Conservation (phyloP, 35 echinoderm and acorn worm genomes). For the Anneissia japonica region DNA sequence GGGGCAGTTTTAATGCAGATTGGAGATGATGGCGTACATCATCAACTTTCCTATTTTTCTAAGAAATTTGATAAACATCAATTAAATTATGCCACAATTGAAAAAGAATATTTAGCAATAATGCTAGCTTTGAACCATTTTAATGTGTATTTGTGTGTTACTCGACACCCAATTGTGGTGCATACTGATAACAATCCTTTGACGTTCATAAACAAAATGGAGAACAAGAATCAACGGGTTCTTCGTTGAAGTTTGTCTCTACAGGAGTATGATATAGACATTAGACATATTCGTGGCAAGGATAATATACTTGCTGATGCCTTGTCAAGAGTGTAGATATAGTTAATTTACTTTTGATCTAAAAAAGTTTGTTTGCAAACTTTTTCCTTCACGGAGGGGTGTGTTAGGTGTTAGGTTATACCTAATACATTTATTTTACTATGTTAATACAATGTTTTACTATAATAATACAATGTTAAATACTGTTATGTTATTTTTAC, state of each 20-base stretch:
- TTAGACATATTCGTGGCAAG: not conserved
- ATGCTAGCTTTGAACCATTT: not conserved
- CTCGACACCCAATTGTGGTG: not conserved
- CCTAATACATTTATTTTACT: too few species aligned
- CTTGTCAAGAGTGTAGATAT: not conserved
- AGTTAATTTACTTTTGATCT: too few species aligned
- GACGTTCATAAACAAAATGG: not conserved
- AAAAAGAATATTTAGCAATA: constrained; percentile 34
- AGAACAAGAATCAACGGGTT: constrained; percentile 12
- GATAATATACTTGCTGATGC: constrained; percentile 28
- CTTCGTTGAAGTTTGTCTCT: not conserved
- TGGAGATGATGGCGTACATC: constrained; percentile 13
- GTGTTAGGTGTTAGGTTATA: too few species aligned
- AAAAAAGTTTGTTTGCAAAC: too few species aligned
- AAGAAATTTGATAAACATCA: constrained; percentile 34
- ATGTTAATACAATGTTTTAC: too few species aligned
- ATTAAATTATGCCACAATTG: constrained; percentile 28
- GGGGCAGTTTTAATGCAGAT: constrained; percentile 23
- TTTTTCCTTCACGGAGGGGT: too few species aligned
- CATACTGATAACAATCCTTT: not conserved
- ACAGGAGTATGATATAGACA: not conserved
- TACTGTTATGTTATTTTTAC: too few species aligned
- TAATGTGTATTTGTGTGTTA: constrained; percentile 3
- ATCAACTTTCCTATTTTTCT: constrained; percentile 30
- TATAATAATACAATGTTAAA: too few species aligned